Evolutionary conservation across 2,888 invertebrate species (phyloP), one percentile per base, ranked within the genome.

Genomic region (Conops quadrifasciatus): DNA sequence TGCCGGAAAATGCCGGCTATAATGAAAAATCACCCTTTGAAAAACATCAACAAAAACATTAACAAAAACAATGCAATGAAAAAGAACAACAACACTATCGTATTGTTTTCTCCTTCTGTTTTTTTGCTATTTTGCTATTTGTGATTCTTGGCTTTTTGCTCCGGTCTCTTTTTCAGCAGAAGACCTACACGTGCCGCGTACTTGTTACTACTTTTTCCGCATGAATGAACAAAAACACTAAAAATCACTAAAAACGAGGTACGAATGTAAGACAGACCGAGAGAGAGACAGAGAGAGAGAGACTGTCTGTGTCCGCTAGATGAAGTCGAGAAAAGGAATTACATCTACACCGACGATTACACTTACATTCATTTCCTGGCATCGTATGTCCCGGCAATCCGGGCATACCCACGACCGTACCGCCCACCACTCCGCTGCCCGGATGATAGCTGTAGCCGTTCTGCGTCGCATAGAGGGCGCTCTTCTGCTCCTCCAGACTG

Each of bases 401-500:
- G 77, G 89, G 90, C 60, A 74, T 75, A 26, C 75, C 77, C n/a
- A 66, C 80, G 2, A 75, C 76, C 1, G 78, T 77, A 26, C 77
- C 77, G 59, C 80, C 80, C 67, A 81, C 80, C 15, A 82, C 80
- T 77, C 91, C 91, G 19, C 90, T 89, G 80, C 92, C 91, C 70
- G 92, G 90, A 86, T 94, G 94, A 83, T 95, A 95, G 62, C 93
- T 93, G 82, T 95, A 95, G 26, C 94, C 94, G 72, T 93, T 92
- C 80, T 94, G 94, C 28, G 92, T 91, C 9, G 92, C 93, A 84
- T 94, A 94, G 66, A 94, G 92, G 0, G 92, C 90, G 71, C 92
- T 93, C 87, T 95, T 95, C 9, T 94, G 92, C 81, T 95, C 95
- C 80, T 95, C 95, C 87, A 94, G 89, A 11, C 92, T 91, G 71